Base-by-base conservation (phyloP, 1,140 invertebrate genomes). In the Drosophila biarmipes region DNA sequence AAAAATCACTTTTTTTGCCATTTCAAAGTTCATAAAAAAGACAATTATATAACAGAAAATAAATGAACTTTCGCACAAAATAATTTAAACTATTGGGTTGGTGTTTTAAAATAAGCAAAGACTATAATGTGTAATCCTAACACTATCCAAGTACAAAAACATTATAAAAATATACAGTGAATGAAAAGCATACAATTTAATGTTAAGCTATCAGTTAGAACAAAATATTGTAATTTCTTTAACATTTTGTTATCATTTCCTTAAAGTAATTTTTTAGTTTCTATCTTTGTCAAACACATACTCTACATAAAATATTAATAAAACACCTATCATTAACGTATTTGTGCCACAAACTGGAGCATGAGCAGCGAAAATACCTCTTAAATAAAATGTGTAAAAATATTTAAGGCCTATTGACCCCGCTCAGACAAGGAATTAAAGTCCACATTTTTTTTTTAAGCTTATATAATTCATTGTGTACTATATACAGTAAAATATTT, bases 401-500 rank as follows among this genome's bases (percentile, higher is more conserved):
- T 8, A 31, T 31, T 2, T 31, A 8, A 10, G 8, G 29, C 10
- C 29, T 31, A 10, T 10, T 31, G 24, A 24, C 3, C 24, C 24
- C 24, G 24, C 24, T 46, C 7, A 27, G 45, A 46, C 29, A n/a
- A 15, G 7, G 6, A 12, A 12, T 12, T 35, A 12, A 21, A 24
- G 19, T 45, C 14, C 37, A 38, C 1, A 14, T 2, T n/a, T 2
- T n/a, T 10, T 27, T 6, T 46, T 46, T 27, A 21, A 21, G 40
- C 46, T 67, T 45, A 52, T 27, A 35, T 54, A 62, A 40, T 52
- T 37, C 34, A 19, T 51, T 51, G 27, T 54, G 35, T 53, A 48
- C 52, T 80, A 80, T 80, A 53, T 80, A 80, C 78, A 80, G 24
- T 71, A 43, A 46, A 54, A 37, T 53, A 12, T 51, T 49, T 52